Evolutionary conservation across 1,140 invertebrate species (phyloP), one percentile per base, ranked within the genome.

Genomic region (Cotesia vestalis): DNA sequence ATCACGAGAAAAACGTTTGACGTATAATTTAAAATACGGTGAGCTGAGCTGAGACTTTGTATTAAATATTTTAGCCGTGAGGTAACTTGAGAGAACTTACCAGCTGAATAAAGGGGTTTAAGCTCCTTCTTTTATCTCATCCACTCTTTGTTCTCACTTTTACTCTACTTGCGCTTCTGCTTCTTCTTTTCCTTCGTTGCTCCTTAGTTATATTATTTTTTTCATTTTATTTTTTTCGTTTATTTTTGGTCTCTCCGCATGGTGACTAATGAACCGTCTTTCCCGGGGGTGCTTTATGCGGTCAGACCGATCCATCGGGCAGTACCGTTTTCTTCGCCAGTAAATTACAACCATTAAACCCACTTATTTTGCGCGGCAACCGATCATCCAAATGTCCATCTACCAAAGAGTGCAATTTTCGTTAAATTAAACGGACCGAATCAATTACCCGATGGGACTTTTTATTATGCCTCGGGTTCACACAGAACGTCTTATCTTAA

Each of bases 271-370:
- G 78, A 78, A 79, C 63, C 76, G 75, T 80, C 78, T 80, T 76
- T 75, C 76, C 78, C 66, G 77, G 79, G 69, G 78, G 79, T 80
- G 78, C 78, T 79, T 83, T 82, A 81, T 80, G 78, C 78, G 80
- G 77, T 70, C 75, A 73, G 71, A 72, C 73, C 76, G 74, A 69
- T 76, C 40, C 40, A 46, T 46, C 40, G 40, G 51, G 59, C 71
- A 77, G 79, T 84, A 78, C 81, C 78, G 81, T 84, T 85, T 82
- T 46, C 40, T 46, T 46, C 40, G 40, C 40, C 79, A 79, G 76
- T 77, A 83, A 83, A 86, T 86, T 86, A 84, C 80, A 82, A 86
- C 83, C 83, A 85, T 85, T 84, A 85, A 78, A 75, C 77, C 79
- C 79, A 83, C 79, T 85, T 82, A 82, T 81, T 80, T 80, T 81